These are phyloP conservation scores for Dioctria linearis DNA, from an alignment of 2,888 invertebrate species.

Conservation along the genomic window DNA sequence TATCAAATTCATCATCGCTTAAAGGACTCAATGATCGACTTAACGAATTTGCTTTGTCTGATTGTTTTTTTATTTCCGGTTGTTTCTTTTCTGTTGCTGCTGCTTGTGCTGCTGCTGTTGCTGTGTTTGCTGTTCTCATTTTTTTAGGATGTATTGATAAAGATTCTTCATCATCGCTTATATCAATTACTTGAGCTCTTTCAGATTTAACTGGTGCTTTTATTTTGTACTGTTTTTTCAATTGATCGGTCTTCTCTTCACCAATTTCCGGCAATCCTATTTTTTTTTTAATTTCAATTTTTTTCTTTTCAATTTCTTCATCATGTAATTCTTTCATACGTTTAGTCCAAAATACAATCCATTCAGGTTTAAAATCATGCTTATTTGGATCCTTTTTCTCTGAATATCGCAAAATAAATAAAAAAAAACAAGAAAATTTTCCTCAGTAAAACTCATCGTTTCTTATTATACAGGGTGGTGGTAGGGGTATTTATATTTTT, in stretches of 20 bases:
- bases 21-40: constrained; percentile 59
- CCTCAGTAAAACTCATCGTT: constrained; percentile 15
- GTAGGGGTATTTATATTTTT: neutral
- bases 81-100: too few species aligned
- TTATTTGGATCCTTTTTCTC: constrained; percentile 78
- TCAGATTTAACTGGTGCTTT: constrained; percentile 57
- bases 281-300: constrained; percentile 79
- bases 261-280: constrained; percentile 73
- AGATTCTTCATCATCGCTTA: constrained; percentile 67
- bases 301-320: constrained; percentile 77
- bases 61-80: too few species aligned
- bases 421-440: constrained; percentile 9
- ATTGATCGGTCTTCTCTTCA: constrained; percentile 67
- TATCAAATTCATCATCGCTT: constrained; percentile 58
- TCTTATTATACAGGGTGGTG: neutral
- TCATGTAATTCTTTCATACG: constrained; percentile 85
- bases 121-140: neutral
- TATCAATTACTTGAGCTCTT: constrained; percentile 64
- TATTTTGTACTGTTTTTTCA: constrained; percentile 69
- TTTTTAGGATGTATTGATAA: constrained; percentile 14
- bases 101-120: too few species aligned
- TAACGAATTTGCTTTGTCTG: constrained; percentile 49
- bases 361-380: constrained; percentile 90
- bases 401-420: constrained; percentile 45
- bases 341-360: constrained; percentile 89